Evolutionary conservation across 1,140 invertebrate species (phyloP).

Genomic region (Drosophila obscura): DNA sequence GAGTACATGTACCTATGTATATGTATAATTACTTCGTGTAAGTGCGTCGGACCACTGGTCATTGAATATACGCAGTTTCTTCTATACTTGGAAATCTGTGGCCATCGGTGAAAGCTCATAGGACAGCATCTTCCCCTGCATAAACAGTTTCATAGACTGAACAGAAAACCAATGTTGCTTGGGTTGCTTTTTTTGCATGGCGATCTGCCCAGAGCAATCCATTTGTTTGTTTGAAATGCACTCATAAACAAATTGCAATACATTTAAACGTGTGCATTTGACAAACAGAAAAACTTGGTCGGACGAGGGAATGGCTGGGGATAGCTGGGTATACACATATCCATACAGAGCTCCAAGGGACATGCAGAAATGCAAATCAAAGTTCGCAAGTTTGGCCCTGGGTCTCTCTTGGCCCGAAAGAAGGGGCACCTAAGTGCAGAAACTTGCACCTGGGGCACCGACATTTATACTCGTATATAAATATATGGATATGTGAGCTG

Average conservation of each 20-base stretch:
- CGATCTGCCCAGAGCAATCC: neutral
- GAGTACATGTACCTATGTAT: too few species aligned
- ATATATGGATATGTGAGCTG: conserved; percentile 27
- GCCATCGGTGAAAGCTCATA: too few species aligned
- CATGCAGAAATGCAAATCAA: conserved; percentile 45
- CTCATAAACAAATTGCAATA: conserved; percentile 23
- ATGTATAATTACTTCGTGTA: too few species aligned
- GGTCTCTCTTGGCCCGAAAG: neutral
- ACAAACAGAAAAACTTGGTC: conserved; percentile 15
- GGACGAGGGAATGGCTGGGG: neutral
- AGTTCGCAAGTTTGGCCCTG: conserved; percentile 35
- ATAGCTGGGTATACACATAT: too few species aligned
- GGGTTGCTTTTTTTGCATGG: conserved; percentile 2
- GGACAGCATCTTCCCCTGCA: too few species aligned
- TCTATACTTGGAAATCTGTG: too few species aligned
- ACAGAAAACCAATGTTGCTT: neutral
- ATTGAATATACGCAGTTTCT: too few species aligned
- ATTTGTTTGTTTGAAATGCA: conserved; percentile 27
- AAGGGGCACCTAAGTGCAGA: conserved; percentile 15
- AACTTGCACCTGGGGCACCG: conserved; percentile 28
- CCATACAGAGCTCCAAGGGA: conserved; percentile 1
- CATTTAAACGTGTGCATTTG: conserved; percentile 14
- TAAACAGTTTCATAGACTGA: neutral
- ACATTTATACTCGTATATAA: conserved; percentile 12
- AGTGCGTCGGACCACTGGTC: too few species aligned